Conservation (phyloP, 2,888 invertebrate species). For the Oxyscelio sp. region DNA sequence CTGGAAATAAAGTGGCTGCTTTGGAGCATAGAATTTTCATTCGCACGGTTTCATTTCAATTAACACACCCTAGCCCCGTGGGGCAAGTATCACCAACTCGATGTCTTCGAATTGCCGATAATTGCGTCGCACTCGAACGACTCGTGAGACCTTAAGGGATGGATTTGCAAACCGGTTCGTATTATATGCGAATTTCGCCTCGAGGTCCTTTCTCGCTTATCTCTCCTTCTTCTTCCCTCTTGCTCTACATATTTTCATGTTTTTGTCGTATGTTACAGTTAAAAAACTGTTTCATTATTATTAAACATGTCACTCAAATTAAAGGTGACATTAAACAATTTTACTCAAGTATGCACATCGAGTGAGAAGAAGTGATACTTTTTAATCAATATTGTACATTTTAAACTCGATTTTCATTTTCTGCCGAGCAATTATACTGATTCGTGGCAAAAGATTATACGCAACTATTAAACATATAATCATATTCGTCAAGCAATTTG, state of each 20-base stretch:
- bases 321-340: neutral
- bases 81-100: constrained; percentile 80
- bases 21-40: constrained; percentile 85
- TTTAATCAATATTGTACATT: no score
- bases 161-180: constrained; percentile 85
- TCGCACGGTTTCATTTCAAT: constrained; percentile 88
- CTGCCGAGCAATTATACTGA: no score
- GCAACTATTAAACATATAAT: no score
- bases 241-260: constrained; percentile 63
- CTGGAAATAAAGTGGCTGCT: constrained; percentile 79
- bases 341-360: no score
- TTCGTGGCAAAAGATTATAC: no score
- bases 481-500: no score
- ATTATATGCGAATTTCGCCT: constrained; percentile 80
- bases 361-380: no score
- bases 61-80: constrained; percentile 84
- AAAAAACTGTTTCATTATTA: constrained; percentile 39
- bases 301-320: constrained; percentile 32
- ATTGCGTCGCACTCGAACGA: constrained; percentile 82
- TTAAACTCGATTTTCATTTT: no score
- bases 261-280: constrained; percentile 50
- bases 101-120: constrained; percentile 83
- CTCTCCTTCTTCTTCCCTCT: constrained; percentile 64
- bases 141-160: constrained; percentile 83
- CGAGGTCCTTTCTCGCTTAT: constrained; percentile 73